Evolutionary conservation across 2,888 invertebrate genomes (phyloP), one percentile per base, ranked within the genome.

Genomic region (Epicampocera succincta): DNA sequence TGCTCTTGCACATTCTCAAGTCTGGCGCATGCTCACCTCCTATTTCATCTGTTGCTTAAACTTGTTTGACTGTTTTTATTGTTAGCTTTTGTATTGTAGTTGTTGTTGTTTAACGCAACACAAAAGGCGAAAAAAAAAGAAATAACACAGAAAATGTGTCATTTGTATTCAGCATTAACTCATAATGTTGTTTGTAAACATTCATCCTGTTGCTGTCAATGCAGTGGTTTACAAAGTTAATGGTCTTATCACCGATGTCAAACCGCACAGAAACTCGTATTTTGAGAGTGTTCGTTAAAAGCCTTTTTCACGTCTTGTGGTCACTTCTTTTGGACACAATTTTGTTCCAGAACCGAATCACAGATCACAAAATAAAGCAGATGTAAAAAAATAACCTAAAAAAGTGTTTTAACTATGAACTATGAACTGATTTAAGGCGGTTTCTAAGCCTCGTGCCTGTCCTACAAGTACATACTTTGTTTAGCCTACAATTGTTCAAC

Each of bases 31-130:
- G 76, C 66, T 56, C 80, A 61, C 65, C 29, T 11, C 19, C 33
- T 25, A 8, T 71, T 82, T 82, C 78, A 78, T 82, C 78, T 82
- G 78, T 82, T 82, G 82, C 82, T 74, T 82, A 44, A 44, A n/a
- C 38, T 21, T 52, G 73, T 50, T 29, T 17, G 29, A 1, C 42
- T 42, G 13, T 2, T 52, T 1, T 52, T 50, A 44, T 73, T 15
- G 13, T 60, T 58, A 56, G 21, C 17, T 2, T 48, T 63, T 63
- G 17, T 29, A 17, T 46, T 19, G 25, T 46, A 13, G 25, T 60
- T 25, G 38, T 58, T 61, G 40, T 21, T 63, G 58, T 46, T n/a
- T n/a, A n/a, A n/a, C n/a, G n/a, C n/a, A 58, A 38, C 9, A 19
- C 12, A 29, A 12, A 46, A 65, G 25, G 29, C 56, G 33, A 25